Evolutionary conservation across 53 echinoderm and acorn worm species (phyloP), one percentile per base, ranked within the genome.

Genomic region (Hippasteria phrygiana): DNA sequence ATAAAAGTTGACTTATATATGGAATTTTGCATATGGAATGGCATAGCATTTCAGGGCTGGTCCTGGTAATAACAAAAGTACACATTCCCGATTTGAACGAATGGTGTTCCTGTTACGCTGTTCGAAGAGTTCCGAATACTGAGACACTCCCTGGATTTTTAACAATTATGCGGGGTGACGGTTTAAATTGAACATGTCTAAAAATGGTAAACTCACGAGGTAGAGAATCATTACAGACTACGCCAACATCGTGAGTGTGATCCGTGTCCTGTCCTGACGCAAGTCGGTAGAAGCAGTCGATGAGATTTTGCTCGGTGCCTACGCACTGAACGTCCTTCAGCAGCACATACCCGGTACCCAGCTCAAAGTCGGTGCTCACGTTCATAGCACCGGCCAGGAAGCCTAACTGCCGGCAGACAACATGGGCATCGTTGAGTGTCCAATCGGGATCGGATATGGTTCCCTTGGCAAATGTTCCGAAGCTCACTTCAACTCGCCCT

Each of bases 321-420:
- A 32, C 8, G 67, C 88, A 88, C 35, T 36, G 65, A 0, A 88
- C 65, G 33, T 73, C 54, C 17, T 43, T 50, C 22, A 88, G 41
- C 13, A 77, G 37, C 13, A 78, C 78, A 9, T 47, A 78, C 22
- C 77, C 88, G 14, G 47, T 77, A 0, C 77, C 88, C n/a, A 9
- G 31, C 20, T 66, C 48, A 45, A 66, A 77, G 64, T 65, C 77
- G 46, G 4, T 6, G 5, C 37, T 36, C n/a, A n/a, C 28, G 22
- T 40, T 45, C 37, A 11, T 10, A 22, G 67, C 46, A 8, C 77
- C 88, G 18, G 51, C 66, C 11, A 26, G 35, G 50, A 64, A 88
- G 18, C 88, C 88, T 2, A 88, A 59, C 39, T 88, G 88, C 1
- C 88, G 50, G 43, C 88, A 88, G 3, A 88, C 78, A 12, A 77